Evolutionary conservation across 2,888 invertebrate genomes (phyloP).

Genomic region (Drosophila suboccidentalis): DNA sequence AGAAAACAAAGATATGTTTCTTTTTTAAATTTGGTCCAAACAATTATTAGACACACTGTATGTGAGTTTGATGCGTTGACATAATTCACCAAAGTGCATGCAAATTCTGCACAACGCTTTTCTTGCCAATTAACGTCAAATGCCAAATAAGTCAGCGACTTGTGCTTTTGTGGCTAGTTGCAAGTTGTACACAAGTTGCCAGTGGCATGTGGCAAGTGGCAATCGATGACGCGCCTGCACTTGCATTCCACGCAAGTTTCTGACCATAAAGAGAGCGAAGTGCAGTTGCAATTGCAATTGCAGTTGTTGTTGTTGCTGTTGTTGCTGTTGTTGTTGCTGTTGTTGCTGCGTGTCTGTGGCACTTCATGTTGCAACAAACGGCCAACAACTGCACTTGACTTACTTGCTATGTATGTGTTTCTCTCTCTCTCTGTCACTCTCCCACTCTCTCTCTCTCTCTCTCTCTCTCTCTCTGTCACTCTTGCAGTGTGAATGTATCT

Average conservation of each 20-base stretch:
- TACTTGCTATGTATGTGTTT: slow-evolving; percentile 50
- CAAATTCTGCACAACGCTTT: slow-evolving; percentile 60
- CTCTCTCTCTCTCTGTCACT: neutral
- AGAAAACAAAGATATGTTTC: neutral
- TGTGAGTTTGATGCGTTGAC: slow-evolving; percentile 53
- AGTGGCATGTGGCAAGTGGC: slow-evolving; percentile 23
- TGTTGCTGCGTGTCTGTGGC: slow-evolving; percentile 54
- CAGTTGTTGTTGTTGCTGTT: slow-evolving; percentile 26
- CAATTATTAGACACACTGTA: neutral
- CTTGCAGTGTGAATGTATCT: slow-evolving; percentile 15
- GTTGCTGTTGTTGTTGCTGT: slow-evolving; percentile 16
- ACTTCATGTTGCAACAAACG: slow-evolving; percentile 78
- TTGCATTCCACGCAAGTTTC: slow-evolving; percentile 67
- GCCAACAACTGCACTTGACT: slow-evolving; percentile 68
- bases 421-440: slow-evolving; percentile 8
- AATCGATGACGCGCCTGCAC: slow-evolving; percentile 68
- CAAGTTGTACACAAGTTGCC: neutral
- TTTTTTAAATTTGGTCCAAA: neutral
- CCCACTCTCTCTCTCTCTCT: slow-evolving; percentile 7
- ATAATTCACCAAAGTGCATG: slow-evolving; percentile 71
- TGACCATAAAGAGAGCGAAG: slow-evolving; percentile 52
- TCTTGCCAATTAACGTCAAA: slow-evolving; percentile 73
- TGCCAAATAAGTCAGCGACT: slow-evolving; percentile 58
- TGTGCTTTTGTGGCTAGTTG: slow-evolving; percentile 10
- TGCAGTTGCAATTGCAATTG: slow-evolving; percentile 17